A percentile compares a stretch with the other conserved stretches of the same genome.
These are phyloP conservation scores for Dolichopus griseipennis DNA, from an alignment of 2,888 invertebrate species.

Conservation along the genomic window DNA sequence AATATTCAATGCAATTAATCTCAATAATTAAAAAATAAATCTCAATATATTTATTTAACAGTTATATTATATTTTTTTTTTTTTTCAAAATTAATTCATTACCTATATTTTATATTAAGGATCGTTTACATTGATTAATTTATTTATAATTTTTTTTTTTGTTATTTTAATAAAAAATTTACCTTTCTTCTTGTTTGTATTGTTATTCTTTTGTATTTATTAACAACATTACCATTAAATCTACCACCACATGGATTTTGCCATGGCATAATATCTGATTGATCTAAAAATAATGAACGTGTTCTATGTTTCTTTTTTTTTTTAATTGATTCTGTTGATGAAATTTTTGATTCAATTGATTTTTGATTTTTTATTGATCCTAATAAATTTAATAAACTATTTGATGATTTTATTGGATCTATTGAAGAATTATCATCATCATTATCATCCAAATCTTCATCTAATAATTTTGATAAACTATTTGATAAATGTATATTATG, in stretches of 20 bases:
- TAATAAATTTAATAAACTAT: neutral
- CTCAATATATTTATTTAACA: too few species aligned
- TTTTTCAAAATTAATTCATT: too few species aligned
- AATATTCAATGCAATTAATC: too few species aligned
- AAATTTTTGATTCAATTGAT: too few species aligned
- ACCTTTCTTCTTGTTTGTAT: neutral
- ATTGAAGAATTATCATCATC: neutral
- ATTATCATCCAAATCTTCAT: too few species aligned
- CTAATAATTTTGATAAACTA: neutral
- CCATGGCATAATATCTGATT: conserved; percentile 27
- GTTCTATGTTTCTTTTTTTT: conserved; percentile 12
- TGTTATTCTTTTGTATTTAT: neutral
- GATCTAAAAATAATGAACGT: conserved; percentile 21
- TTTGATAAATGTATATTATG: neutral
- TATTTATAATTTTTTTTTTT: too few species aligned
- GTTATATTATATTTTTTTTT: too few species aligned
- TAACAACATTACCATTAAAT: neutral
- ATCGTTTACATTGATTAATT: neutral
- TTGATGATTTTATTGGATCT: neutral
- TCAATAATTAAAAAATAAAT: too few species aligned
- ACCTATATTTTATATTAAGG: neutral
- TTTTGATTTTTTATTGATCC: neutral
- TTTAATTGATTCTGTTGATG: neutral
- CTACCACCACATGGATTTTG: conserved; percentile 35
- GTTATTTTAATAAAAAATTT: neutral